Conservation (phyloP, 2,888 invertebrate species). For the Drosophila kambysellisi region DNA sequence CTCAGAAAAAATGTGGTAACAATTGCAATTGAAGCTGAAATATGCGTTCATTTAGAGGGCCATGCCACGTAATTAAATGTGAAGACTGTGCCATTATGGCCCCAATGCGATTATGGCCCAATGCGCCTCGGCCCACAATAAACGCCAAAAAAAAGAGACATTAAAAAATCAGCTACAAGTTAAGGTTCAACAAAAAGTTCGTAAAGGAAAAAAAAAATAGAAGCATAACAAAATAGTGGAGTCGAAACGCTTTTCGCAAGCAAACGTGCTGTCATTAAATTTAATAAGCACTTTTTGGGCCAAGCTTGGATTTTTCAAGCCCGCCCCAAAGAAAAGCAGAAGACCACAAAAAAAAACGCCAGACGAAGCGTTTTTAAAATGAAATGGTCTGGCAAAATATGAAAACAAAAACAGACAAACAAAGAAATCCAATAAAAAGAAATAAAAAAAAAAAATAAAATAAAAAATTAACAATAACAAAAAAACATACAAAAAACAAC, state of each 20-base stretch:
- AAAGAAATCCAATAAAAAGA: slow-evolving; percentile 34
- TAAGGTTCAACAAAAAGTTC: slow-evolving; percentile 37
- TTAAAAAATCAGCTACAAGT: slow-evolving; percentile 43
- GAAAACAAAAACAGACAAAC: slow-evolving; percentile 45
- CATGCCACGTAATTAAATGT: slow-evolving; percentile 73
- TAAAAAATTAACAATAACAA: slow-evolving; percentile 26
- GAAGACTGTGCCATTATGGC: slow-evolving; percentile 66
- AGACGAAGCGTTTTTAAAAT: slow-evolving; percentile 54
- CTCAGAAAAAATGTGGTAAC: slow-evolving; percentile 33
- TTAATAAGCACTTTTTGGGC: slow-evolving; percentile 81
- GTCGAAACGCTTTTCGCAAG: slow-evolving; percentile 74
- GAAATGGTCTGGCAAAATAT: slow-evolving; percentile 70
- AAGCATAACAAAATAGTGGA: slow-evolving; percentile 29
- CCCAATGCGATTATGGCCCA: slow-evolving; percentile 53
- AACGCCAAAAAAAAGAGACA: slow-evolving; percentile 35
- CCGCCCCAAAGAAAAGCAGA: slow-evolving; percentile 50
- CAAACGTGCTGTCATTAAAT: slow-evolving; percentile 82
- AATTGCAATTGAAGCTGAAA: slow-evolving; percentile 53
- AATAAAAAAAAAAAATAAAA: slow-evolving; percentile 23
- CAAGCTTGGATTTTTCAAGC: slow-evolving; percentile 73
- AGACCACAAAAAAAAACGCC: slow-evolving; percentile 24
- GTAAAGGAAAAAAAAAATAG: slow-evolving; percentile 8
- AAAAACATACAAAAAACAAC: slow-evolving; percentile 7
- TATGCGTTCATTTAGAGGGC: slow-evolving; percentile 36
- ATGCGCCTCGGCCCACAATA: slow-evolving; percentile 58